Evolutionary conservation across 2,797 vertebrate genomes (phyloP), one percentile per base, ranked within the genome.

Genomic region (Bufotes viridis): DNA sequence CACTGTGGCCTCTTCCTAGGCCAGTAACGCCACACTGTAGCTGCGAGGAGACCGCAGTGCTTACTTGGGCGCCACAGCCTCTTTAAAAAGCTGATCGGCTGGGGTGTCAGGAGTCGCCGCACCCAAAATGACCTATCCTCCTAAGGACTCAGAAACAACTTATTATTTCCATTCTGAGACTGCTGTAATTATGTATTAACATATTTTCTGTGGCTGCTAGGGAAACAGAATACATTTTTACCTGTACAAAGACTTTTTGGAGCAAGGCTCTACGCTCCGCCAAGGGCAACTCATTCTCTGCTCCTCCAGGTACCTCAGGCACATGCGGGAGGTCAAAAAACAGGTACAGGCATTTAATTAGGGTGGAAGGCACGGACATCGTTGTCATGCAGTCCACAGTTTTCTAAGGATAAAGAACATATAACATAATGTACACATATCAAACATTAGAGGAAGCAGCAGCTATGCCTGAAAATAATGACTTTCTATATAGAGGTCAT

Each of bases 311-410:
- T 74, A 96, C 96, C 94, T 99, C 98, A 72, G 96, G 95, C 96
- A 98, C 98, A 92, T 98, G 97, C 89, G 98, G 98, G 93, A 99
- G 96, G 96, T 99, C 98, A 90, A 99, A 99, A 95, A 99, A 99
- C 94, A 99, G 96, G 95, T 99, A 99, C 1, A 99, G 96, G 92
- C 98, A 99, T 95, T 99, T 99, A 88, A 99, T 98, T 94, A 99
- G 96, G 0, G 98, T 99, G 94, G 98, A 99, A 91, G 98, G 98
- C 80, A 99, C 97, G 0, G 98, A 99, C 98, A 99, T 99, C 79
- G 98, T 99, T 63, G 98, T 99, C 98, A 99, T 99, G 96, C 98
- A 99, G 96, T 99, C 98, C 96, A 99, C 98, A 0, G 98, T 99
- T 98, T 99, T 99, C 98, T 99, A 92, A 53, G 89, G 34, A 91